Conservation (phyloP, 2,797 vertebrate genomes). For the Podarcis siculus region DNA sequence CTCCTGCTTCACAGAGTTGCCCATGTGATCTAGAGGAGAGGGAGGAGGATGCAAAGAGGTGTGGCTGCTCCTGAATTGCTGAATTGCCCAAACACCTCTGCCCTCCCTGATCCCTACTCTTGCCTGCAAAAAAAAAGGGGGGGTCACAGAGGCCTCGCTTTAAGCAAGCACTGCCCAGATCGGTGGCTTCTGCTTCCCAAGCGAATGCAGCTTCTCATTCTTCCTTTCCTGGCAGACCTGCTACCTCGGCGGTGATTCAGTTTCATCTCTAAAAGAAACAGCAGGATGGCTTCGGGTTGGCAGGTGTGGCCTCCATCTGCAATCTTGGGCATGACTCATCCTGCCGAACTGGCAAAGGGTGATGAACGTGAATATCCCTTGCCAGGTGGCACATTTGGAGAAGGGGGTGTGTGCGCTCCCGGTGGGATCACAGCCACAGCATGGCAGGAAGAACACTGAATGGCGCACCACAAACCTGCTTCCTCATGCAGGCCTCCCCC, state of each 20-base stretch:
- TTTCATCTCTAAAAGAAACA: not conserved
- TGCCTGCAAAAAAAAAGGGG: not conserved
- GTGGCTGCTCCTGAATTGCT: not conserved
- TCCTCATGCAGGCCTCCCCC: accelerated
- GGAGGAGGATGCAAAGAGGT: not conserved
- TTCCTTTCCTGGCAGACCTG: not conserved
- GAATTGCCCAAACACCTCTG: not conserved
- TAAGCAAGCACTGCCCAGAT: not conserved
- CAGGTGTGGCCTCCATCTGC: not conserved
- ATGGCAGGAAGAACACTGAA: not conserved
- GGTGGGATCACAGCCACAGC: not conserved
- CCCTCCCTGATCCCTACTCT: not conserved
- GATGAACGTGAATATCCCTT: not conserved
- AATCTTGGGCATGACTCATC: not conserved
- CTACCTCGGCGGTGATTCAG: not conserved
- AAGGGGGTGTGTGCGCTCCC: not conserved
- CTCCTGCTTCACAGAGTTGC: not conserved
- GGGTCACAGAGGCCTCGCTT: not conserved
- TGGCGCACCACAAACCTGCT: not conserved
- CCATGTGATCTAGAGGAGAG: not conserved
- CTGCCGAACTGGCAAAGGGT: slow-evolving; percentile 1
- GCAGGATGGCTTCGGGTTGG: not conserved
- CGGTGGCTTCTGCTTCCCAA: not conserved
- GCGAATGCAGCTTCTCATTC: not conserved
- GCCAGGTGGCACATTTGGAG: not conserved